Evolutionary conservation across 2,797 vertebrate genomes (phyloP), one percentile per base, ranked within the genome.

Genomic region (Girardinus metallicus): DNA sequence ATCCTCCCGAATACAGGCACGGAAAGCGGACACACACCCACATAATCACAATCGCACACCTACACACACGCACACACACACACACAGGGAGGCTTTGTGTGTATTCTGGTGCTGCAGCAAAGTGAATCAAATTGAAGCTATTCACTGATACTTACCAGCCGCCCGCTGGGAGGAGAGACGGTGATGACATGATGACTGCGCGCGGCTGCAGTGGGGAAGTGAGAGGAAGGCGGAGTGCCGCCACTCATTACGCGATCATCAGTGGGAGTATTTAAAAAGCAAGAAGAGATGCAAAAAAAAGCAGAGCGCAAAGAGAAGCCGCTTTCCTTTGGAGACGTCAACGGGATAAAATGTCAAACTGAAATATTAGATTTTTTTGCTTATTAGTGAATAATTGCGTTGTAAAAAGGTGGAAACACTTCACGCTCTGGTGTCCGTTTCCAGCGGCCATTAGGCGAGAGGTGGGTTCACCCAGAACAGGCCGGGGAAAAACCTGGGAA

Each of bases 101-200:
- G 77, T 77, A 80, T 85, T 0, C 49, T 83, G 82, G 88, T 26
- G 64, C 64, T 70, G 86, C 87, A 83, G 88, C 76, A 62, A 74
- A 81, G 73, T 74, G 83, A 87, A 87, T 90, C 77, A 80, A 89
- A 89, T 78, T 79, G 78, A 89, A 86, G 78, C 79, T 86, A 84
- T 86, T 90, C 90, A 83, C 87, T 62, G 80, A 84, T 86, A 87
- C 83, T 87, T 84, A 83, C 80, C 78, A 68, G 60, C 84, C 74
- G 79, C 87, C 77, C 83, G 77, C 77, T 84, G 74, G 68, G 53
- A 76, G 74, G 51, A 80, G 85, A 83, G 79, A 76, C 29, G 9
- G 74, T 29, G 46, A 81, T 85, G 89, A 82, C 76, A 80, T 46
- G 81, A 83, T 78, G 85, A 68, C 44, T 77, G 76, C 60, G 80